Evolutionary conservation across 1,140 invertebrate species (phyloP).

Genomic region (Drosophila teissieri): DNA sequence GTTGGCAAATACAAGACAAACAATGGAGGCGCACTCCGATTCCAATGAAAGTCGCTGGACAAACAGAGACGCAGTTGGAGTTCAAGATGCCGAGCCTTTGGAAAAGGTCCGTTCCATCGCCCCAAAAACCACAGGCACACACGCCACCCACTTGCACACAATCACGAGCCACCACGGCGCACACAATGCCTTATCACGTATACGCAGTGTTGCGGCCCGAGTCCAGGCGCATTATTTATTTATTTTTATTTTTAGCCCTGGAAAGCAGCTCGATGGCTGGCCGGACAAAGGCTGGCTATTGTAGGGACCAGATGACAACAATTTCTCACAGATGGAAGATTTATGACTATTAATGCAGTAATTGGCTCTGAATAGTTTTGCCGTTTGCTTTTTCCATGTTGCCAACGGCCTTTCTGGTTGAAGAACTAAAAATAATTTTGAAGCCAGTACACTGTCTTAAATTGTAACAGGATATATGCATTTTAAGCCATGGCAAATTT

Average conservation of each 20-base stretch:
- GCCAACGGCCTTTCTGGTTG: slow-evolving; percentile 7
- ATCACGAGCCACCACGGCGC: not conserved
- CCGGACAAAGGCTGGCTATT: slow-evolving; percentile 38
- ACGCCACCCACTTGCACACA: slow-evolving; percentile 13
- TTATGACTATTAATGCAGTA: slow-evolving; percentile 29
- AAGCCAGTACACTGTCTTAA: not conserved
- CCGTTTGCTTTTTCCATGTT: not conserved
- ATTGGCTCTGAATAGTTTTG: slow-evolving; percentile 28
- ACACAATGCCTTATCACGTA: slow-evolving; percentile 67
- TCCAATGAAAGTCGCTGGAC: slow-evolving; percentile 21
- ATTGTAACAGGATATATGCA: not conserved
- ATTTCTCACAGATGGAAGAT: slow-evolving; percentile 43
- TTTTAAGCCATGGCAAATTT: not conserved
- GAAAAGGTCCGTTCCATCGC: slow-evolving; percentile 2
- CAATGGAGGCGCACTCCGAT: slow-evolving; percentile 48
- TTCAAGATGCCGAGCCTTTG: slow-evolving; percentile 30
- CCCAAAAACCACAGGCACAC: slow-evolving; percentile 44
- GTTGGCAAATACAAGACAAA: slow-evolving; percentile 81
- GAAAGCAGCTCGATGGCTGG: slow-evolving; percentile 23
- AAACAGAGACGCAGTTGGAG: slow-evolving; percentile 42
- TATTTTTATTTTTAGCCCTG: slow-evolving; percentile 65
- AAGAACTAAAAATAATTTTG: slow-evolving; percentile 2
- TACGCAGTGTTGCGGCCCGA: slow-evolving; percentile 54
- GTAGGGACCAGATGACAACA: slow-evolving; percentile 24
- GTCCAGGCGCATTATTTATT: slow-evolving; percentile 59